Evolutionary conservation across 2,113 vertebrate species (phyloP).

Genomic region (Anolis carolinensis): DNA sequence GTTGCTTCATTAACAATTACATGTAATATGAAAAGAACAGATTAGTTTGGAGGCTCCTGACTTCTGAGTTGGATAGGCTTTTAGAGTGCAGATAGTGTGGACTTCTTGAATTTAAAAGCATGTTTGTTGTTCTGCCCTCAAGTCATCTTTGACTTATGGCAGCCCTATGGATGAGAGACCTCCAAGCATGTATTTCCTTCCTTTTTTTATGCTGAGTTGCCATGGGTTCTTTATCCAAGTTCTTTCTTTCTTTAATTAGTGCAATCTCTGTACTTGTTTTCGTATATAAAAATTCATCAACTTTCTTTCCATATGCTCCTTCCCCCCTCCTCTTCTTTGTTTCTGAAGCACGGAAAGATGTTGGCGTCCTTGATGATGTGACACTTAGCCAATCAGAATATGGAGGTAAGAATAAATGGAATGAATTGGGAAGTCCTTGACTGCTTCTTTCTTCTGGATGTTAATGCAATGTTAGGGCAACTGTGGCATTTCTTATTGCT

Average conservation of each 20-base stretch:
- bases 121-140: neutral
- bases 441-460: neutral
- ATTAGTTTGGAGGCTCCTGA: conserved; percentile 53
- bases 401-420: conserved; percentile 78
- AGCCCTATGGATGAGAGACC: too few species aligned
- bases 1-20: conserved; percentile 42
- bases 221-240: neutral
- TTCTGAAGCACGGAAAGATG: conserved; percentile 83
- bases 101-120: conserved; percentile 32
- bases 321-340: neutral
- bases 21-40: conserved; percentile 63
- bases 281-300: conserved; percentile 12
- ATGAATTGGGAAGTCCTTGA: neutral
- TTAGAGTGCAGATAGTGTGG: conserved; percentile 19
- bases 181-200: neutral
- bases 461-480: conserved; percentile 11
- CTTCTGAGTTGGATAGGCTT: conserved; percentile 18
- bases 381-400: conserved; percentile 84
- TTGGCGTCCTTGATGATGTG: conserved; percentile 83
- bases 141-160: too few species aligned
- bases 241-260: conserved; percentile 5
- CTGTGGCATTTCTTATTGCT: neutral
- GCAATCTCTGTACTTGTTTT: conserved; percentile 1
- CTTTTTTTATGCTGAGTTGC: conserved; percentile 14
- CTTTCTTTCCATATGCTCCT: conserved; percentile 30